Conservation (phyloP, 2,888 invertebrate species). For the Electrophaes corylata region DNA sequence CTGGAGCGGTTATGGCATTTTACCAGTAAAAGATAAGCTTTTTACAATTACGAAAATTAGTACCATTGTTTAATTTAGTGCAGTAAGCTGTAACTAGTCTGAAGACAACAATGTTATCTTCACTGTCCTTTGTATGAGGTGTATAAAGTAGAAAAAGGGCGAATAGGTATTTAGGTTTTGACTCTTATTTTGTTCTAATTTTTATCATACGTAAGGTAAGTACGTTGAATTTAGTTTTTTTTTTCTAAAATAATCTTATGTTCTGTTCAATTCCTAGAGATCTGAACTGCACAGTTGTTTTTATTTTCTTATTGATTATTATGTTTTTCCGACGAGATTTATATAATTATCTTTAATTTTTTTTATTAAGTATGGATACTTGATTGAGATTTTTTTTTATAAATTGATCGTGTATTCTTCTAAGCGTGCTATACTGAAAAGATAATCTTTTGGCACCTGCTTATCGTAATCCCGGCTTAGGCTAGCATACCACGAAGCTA, state of each 20-base stretch:
- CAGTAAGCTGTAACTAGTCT: conserved; percentile 7
- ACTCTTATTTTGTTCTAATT: too few relatives aligned
- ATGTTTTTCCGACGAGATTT: too few relatives aligned
- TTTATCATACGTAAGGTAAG: too few relatives aligned
- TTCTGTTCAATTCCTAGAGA: too few relatives aligned
- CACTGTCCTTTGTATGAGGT: conserved; percentile 8
- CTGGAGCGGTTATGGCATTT: neutral
- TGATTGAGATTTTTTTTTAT: too few relatives aligned
- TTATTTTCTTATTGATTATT: too few relatives aligned
- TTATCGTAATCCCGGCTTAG: conserved; percentile 17
- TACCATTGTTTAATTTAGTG: conserved; percentile 9
- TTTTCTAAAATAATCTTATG: too few relatives aligned
- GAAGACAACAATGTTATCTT: conserved; percentile 15
- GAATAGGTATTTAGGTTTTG: too few relatives aligned
- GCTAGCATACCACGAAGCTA: conserved; percentile 1
- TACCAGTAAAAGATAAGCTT: conserved; percentile 3
- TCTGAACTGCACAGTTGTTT: too few relatives aligned
- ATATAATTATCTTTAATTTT: too few relatives aligned
- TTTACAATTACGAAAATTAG: conserved; percentile 4
- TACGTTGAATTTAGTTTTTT: too few relatives aligned
- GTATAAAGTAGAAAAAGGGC: conserved; percentile 3
- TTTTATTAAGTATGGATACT: too few relatives aligned
- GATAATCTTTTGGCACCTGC: conserved; percentile 1
- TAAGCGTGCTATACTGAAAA: neutral
- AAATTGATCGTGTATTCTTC: neutral